These are phyloP conservation scores for Nemotelus pantherinus DNA, from an alignment of 2,888 invertebrate genomes.

Conservation along the genomic window DNA sequence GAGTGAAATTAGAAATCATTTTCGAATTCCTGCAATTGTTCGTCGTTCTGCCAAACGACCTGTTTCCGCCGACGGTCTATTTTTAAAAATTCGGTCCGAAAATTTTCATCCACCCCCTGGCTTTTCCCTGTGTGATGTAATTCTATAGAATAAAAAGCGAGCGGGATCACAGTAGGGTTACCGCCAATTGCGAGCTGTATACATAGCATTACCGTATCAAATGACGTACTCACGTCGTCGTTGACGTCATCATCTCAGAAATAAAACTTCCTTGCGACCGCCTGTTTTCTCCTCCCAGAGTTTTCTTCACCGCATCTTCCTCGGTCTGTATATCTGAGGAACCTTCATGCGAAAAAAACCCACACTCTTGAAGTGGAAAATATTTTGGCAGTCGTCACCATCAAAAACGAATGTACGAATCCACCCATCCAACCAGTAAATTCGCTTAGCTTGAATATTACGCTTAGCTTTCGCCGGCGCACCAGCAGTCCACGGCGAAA, in stretches of 20 bases:
- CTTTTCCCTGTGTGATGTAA: constrained; percentile 35
- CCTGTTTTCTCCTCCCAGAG: neutral
- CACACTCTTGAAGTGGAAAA: neutral
- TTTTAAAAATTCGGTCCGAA: no score
- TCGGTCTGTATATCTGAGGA: neutral
- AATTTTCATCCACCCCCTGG: neutral
- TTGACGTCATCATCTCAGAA: constrained; percentile 36
- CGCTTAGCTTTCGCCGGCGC: neutral
- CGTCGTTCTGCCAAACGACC: no score
- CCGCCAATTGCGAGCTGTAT: constrained; percentile 27
- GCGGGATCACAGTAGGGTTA: constrained; percentile 20
- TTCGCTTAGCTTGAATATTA: neutral
- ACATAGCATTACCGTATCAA: constrained; percentile 30
- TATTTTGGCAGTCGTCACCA: constrained; percentile 39
- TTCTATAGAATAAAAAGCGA: constrained; percentile 8
- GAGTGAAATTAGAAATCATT: no score
- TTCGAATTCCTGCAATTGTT: no score
- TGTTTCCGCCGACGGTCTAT: no score
- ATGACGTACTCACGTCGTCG: constrained; percentile 30
- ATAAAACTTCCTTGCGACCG: neutral
- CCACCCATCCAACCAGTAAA: neutral
- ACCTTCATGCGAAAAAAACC: constrained; percentile 17
- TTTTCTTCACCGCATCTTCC: neutral
- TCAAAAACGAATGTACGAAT: constrained; percentile 30
- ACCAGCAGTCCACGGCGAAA: neutral